A percentile compares a stretch with the other conserved stretches of the same genome.
phyloP scores from a whole-genome alignment of 2,888 invertebrate species.

The Reticulitermes lucifugus region DNA sequence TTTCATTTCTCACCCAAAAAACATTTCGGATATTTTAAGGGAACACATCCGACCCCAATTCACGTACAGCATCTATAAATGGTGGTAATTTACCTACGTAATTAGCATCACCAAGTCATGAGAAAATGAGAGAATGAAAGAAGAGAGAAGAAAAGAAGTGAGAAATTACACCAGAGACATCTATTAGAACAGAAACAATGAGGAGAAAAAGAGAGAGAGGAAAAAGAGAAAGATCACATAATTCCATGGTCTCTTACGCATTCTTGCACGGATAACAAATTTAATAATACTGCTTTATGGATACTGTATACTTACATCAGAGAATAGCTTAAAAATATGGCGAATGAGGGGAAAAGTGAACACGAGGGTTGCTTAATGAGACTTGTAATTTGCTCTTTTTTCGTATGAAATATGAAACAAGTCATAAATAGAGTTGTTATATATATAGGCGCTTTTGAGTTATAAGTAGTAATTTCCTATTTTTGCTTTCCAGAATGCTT shows the following conservation, averaged over 20 bases:
- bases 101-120: slow-evolving; percentile 14
- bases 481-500: background rate
- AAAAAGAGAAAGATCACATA: background rate
- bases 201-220: background rate
- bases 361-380: slow-evolving; percentile 7
- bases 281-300: slow-evolving; percentile 19
- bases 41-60: background rate
- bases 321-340: background rate
- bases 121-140: background rate
- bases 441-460: background rate
- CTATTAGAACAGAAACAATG: background rate
- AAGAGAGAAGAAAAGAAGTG: background rate
- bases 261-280: slow-evolving; percentile 10
- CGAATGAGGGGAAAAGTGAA: background rate
- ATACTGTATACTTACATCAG: background rate
- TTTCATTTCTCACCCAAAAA: background rate
- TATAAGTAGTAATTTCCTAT: slow-evolving; percentile 20
- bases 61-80: background rate
- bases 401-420: slow-evolving; percentile 22
- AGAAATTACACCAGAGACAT: slow-evolving; percentile 27
- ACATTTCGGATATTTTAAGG: background rate
- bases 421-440: slow-evolving; percentile 2
- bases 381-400: slow-evolving; percentile 3
- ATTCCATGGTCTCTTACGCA: slow-evolving; percentile 10
- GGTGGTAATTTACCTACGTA: slow-evolving; percentile 28